These are phyloP conservation scores for Chloroceryle aenea DNA, from an alignment of 2,113 vertebrate species.

Conservation along the genomic window DNA sequence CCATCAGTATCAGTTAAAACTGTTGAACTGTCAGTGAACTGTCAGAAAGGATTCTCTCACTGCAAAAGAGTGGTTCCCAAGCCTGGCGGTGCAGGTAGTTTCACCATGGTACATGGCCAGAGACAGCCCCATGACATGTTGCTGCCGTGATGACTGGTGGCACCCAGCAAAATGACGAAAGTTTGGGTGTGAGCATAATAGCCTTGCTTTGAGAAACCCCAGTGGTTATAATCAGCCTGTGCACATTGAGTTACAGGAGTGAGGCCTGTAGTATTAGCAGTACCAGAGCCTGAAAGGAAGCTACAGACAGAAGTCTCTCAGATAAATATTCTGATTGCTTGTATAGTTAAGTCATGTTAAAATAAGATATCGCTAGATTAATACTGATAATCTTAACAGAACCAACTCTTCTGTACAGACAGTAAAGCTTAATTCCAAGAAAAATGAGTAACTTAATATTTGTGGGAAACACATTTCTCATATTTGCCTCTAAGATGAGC, in stretches of 20 bases:
- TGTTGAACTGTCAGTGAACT: neutral
- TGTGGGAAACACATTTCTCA: neutral
- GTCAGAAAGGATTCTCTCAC: neutral
- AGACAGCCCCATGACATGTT: accelerated
- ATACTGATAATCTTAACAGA: neutral
- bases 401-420: neutral
- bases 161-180: neutral
- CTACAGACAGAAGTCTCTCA: neutral
- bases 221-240: neutral
- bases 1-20: neutral
- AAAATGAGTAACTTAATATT: neutral
- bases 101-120: accelerated
- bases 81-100: accelerated
- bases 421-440: neutral
- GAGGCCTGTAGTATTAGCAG: neutral
- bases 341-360: neutral
- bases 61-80: neutral
- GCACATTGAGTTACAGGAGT: neutral
- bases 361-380: neutral
- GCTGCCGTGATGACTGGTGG: neutral
- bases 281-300: neutral
- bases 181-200: neutral
- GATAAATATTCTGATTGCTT: neutral
- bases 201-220: neutral
- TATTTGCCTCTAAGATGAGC: neutral